These are phyloP conservation scores for Natator depressus DNA, from an alignment of 2,113 vertebrate species.

Conservation along the genomic window DNA sequence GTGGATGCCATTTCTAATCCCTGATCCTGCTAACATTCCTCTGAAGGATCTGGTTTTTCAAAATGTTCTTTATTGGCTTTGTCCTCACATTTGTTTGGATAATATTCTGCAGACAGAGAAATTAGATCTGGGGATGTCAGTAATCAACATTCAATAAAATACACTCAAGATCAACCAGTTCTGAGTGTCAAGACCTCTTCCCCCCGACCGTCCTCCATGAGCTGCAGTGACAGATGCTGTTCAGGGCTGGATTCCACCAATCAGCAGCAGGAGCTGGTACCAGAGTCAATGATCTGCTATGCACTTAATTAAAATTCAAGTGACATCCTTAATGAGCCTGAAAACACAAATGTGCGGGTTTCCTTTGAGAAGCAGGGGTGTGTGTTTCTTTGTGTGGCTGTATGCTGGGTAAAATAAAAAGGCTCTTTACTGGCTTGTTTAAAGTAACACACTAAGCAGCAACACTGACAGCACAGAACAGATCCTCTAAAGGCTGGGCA, in stretches of 20 bases:
- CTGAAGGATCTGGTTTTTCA: background rate
- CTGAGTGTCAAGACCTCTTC: background rate
- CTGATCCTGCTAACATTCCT: background rate
- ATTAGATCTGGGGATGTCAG: background rate
- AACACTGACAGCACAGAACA: background rate
- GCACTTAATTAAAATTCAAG: background rate
- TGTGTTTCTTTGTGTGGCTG: background rate
- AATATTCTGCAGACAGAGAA: background rate
- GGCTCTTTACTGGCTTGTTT: background rate
- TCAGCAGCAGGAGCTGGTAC: background rate
- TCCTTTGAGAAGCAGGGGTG: background rate
- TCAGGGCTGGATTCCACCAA: rapidly evolving
- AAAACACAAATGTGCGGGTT: too few relatives aligned
- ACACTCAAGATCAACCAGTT: rapidly evolving
- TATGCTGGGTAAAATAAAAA: background rate
- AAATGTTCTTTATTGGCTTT: rapidly evolving
- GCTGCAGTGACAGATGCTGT: rapidly evolving
- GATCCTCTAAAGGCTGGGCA: background rate
- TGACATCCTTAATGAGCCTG: background rate
- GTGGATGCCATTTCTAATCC: background rate
- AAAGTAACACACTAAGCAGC: background rate
- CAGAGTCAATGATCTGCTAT: rapidly evolving
- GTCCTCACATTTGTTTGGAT: background rate
- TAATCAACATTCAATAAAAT: background rate
- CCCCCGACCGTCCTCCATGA: rapidly evolving